A percentile compares a stretch with the other conserved stretches of the same genome.
Evolutionary conservation across 2,888 invertebrate species (phyloP).

Genomic region (Hirtodrosophila confusa): DNA sequence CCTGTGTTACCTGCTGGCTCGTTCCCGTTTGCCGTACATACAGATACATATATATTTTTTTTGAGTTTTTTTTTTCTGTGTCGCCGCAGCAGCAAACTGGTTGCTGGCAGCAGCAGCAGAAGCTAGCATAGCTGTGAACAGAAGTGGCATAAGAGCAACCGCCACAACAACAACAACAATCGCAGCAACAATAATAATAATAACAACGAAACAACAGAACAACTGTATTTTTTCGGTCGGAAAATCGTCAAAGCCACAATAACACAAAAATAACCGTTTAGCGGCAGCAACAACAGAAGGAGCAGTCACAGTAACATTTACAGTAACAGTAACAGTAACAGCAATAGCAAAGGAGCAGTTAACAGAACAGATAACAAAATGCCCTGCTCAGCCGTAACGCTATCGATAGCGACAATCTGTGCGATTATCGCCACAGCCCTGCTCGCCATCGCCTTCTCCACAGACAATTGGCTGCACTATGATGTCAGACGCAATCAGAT

Average conservation of each 20-base stretch:
- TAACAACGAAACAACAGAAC: slow-evolving; percentile 18
- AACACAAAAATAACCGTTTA: slow-evolving; percentile 32
- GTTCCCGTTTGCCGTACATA: slow-evolving; percentile 53
- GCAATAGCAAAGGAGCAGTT: slow-evolving; percentile 28
- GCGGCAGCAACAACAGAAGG: slow-evolving; percentile 18
- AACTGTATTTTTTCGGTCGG: slow-evolving; percentile 41
- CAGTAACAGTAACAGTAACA: slow-evolving; percentile 46
- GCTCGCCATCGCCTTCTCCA: slow-evolving; percentile 96
- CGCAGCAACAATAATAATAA: slow-evolving; percentile 25
- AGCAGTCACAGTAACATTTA: slow-evolving; percentile 23
- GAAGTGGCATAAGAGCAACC: slow-evolving; percentile 29
- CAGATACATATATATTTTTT: slow-evolving; percentile 55
- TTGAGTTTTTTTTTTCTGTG: slow-evolving; percentile 64
- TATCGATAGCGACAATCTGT: slow-evolving; percentile 97
- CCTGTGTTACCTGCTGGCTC: slow-evolving; percentile 60
- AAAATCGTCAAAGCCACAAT: slow-evolving; percentile 30
- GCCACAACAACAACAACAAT: slow-evolving; percentile 15
- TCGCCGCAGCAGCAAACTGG: slow-evolving; percentile 62
- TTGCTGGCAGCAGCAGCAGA: slow-evolving; percentile 57
- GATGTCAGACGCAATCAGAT: slow-evolving; percentile 95
- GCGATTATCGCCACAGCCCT: slow-evolving; percentile 97
- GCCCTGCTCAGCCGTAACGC: slow-evolving; percentile 97
- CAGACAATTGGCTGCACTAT: slow-evolving; percentile 98
- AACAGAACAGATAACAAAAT: slow-evolving; percentile 84
- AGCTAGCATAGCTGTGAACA: slow-evolving; percentile 54